Base-by-base conservation (phyloP, 2,888 invertebrate genomes). In the Eupithecia inturbata region DNA sequence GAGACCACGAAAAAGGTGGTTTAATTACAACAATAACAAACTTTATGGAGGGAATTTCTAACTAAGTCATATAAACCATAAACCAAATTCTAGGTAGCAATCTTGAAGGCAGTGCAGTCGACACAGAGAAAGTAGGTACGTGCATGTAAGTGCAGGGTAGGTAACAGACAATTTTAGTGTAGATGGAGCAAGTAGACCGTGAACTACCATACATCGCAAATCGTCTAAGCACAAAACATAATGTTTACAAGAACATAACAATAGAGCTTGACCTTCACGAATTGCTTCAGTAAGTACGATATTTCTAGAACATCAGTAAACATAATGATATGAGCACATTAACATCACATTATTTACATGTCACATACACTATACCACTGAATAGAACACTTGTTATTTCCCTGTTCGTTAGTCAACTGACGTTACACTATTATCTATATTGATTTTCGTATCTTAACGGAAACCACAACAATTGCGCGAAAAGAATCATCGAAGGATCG, bases 261-360 rank as follows among this genome's bases (percentile, higher is more conserved):
- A 90, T 88, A 89, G 83, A 82, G 80, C 81, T 82, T 85, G 92
- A 90, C 93, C 93, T 93, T 92, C 90, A 84, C 77, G 80, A 80
- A 82, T 82, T 80, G 79, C 81, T 83, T 77, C 80, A 84, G 79
- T 81, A 81, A 82, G 80, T 82, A 84, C 82, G 80, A 85, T 81
- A 84, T 84, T 87, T 88, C 84, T 86, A 87, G 87, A 85, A 86
- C 81, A 77, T 79, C 75, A 72, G 68, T 71, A 63, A 71, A 81
- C 81, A 78, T 67, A 78, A 77, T 80, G 79, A 78, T 76, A 60
- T 70, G 75, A 75, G 75, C 71, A 77, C 73, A 69, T 79, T 69
- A 74, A 78, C 77, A 82, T 79, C 77, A 78, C 80, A 81, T 82
- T 79, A 84, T 82, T 77, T 73, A 77, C 77, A 76, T 77, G 70